Evolutionary conservation across 2,888 invertebrate species (phyloP), one percentile per base, ranked within the genome.

Genomic region (Augiades crinisus): DNA sequence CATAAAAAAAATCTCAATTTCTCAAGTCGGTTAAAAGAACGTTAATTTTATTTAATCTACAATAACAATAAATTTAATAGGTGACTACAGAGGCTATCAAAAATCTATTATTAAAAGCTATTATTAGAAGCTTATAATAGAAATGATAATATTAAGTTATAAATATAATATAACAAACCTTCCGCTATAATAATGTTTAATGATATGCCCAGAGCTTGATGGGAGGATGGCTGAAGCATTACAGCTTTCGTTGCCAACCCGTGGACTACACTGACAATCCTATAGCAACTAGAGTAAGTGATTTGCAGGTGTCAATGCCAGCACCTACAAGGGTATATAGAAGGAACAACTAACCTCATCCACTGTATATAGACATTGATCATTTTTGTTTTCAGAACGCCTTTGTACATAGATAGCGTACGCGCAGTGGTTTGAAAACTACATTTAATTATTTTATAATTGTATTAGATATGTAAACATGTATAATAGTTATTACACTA

Each of bases 211-310:
- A 95, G 95, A 93, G 94, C 88, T 92, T 95, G 91, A 94, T 94
- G 94, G 94, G 95, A 75, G 97, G 97, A 81, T 97, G 97, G 97
- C 94, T 95, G 92, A 92, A 93, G 76, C 93, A 95, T 77, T 97
- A 97, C 93, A 96, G 94, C 87, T 93, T 94, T 78, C 93, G 93
- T 77, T 97, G 97, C 91, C 96, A 97, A 90, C 96, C 96, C 56
- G 96, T 97, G 83, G 97, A 97, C 91, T 95, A 96, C 91, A 92
- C 94, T 68, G 92, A 94, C 85, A 94, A 92, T 83, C 93, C 94
- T 59, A 92, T 93, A 75, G 95, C 97, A 62, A 91, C 92, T 78
- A 93, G 96, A 93, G 97, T 97, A 94, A 95, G 95, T 89, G 78
- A 69, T 61, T 64, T 59, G 14, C 16, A 31, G 47, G 58, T 52